These are phyloP conservation scores for Pristionchus fissidentatus DNA, from an alignment of 2,888 invertebrate species.

Conservation along the genomic window DNA sequence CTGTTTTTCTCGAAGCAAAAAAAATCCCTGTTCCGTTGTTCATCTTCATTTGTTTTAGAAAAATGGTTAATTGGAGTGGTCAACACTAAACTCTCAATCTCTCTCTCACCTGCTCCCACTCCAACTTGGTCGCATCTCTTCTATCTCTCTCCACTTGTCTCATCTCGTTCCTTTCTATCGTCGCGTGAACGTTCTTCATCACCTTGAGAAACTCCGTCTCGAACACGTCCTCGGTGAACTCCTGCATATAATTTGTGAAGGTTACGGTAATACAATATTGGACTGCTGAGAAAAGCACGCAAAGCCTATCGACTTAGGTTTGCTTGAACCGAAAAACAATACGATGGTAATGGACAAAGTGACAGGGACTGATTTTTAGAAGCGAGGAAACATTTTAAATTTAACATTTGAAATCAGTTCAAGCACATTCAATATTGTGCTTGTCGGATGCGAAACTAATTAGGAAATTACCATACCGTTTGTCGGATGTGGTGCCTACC, in stretches of 20 bases:
- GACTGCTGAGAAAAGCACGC: too few relatives aligned
- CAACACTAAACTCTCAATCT: not conserved
- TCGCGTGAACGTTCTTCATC: conserved; percentile 83
- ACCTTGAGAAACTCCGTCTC: conserved; percentile 83
- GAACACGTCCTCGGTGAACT: conserved; percentile 75
- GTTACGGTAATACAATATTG: conserved; percentile 44
- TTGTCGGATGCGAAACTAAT: too few relatives aligned
- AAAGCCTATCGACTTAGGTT: too few relatives aligned
- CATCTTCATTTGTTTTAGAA: not conserved
- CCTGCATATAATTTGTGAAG: not conserved
- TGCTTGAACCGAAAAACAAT: too few relatives aligned
- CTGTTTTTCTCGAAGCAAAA: too few relatives aligned
- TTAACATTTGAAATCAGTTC: too few relatives aligned
- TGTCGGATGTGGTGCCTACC: too few relatives aligned
- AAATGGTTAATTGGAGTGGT: not conserved
- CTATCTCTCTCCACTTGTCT: conserved; percentile 86
- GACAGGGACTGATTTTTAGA: too few relatives aligned
- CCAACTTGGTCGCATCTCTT: conserved; percentile 85
- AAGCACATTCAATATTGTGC: too few relatives aligned
- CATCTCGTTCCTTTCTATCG: conserved; percentile 82
- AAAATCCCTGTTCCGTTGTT: not conserved
- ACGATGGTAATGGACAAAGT: too few relatives aligned
- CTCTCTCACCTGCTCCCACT: conserved; percentile 84
- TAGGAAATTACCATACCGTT: too few relatives aligned
- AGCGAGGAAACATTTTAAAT: too few relatives aligned